Evolutionary conservation across 2,888 invertebrate species (phyloP).

Genomic region (Calliopum simillimum): DNA sequence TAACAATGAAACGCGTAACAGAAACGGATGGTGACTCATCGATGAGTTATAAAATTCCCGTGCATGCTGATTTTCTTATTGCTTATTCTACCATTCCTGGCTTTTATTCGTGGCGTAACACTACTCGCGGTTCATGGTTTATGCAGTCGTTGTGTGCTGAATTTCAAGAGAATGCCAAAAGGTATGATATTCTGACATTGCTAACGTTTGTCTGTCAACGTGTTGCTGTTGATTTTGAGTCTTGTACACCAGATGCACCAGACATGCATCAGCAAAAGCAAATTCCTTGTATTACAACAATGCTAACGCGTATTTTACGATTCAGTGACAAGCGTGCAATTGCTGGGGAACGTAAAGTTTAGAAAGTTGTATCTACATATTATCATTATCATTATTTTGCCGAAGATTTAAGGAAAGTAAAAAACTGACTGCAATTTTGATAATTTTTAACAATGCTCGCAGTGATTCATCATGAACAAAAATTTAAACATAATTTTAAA

Average conservation of each 20-base stretch:
- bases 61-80: conserved; percentile 92
- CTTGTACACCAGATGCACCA: conserved; percentile 82
- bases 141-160: conserved; percentile 91
- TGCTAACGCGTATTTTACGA: conserved; percentile 84
- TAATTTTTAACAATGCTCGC: no score
- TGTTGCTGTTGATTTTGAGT: conserved; percentile 92
- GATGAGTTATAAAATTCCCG: conserved; percentile 85
- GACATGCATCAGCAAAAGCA: conserved; percentile 92
- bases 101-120: conserved; percentile 94
- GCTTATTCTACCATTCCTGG: conserved; percentile 95
- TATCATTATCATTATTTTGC: no score
- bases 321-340: conserved; percentile 70
- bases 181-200: conserved; percentile 85
- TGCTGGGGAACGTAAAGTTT: conserved; percentile 22
- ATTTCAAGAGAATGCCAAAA: conserved; percentile 77
- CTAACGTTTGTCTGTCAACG: conserved; percentile 86
- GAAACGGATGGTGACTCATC: conserved; percentile 78
- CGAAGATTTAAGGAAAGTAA: no score
- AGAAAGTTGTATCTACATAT: neutral
- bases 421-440: no score
- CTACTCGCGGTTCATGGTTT: conserved; percentile 95
- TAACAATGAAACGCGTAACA: conserved; percentile 71
- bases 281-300: conserved; percentile 92
- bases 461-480: no score
- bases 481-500: no score